Conservation (phyloP, 2,797 vertebrate species). For the Limnodromus scolopaceus region DNA sequence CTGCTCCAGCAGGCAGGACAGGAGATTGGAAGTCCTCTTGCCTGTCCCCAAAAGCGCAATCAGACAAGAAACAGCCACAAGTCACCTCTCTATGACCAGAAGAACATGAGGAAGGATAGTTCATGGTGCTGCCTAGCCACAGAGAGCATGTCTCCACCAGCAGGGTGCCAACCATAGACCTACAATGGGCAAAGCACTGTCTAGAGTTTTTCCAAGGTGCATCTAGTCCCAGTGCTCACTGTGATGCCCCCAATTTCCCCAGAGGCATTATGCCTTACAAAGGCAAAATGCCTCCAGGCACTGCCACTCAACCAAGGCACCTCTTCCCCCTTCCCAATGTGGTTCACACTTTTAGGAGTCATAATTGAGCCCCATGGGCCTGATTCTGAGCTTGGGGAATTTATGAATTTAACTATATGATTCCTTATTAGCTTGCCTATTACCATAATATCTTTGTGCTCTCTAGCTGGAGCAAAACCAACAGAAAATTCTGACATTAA, state of each 20-base stretch:
- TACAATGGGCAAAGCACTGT: not conserved
- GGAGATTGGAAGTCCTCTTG: not conserved
- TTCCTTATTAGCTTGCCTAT: conserved; percentile 58
- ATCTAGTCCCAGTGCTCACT: conserved; percentile 33
- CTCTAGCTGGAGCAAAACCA: conserved; percentile 27
- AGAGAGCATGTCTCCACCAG: not conserved
- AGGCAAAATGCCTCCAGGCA: conserved; percentile 62
- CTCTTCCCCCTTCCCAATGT: conserved; percentile 53
- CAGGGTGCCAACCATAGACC: not conserved
- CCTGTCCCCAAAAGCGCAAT: not conserved
- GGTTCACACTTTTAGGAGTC: conserved; percentile 56
- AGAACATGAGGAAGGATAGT: not conserved
- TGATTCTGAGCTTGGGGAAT: conserved; percentile 64
- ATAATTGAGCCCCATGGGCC: conserved; percentile 63
- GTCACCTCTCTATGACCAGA: not conserved
- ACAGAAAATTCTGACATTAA: conserved; percentile 33
- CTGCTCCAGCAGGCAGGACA: not conserved
- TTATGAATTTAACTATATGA: conserved; percentile 33
- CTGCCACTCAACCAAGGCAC: conserved; percentile 64
- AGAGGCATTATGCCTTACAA: conserved; percentile 57
- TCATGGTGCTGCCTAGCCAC: not conserved
- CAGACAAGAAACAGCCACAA: not conserved
- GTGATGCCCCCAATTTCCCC: conserved; percentile 36
- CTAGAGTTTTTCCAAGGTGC: conserved; percentile 45
- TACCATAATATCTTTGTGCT: conserved; percentile 55